Conservation (phyloP, 2,113 vertebrate species). For the Phasianus colchicus region DNA sequence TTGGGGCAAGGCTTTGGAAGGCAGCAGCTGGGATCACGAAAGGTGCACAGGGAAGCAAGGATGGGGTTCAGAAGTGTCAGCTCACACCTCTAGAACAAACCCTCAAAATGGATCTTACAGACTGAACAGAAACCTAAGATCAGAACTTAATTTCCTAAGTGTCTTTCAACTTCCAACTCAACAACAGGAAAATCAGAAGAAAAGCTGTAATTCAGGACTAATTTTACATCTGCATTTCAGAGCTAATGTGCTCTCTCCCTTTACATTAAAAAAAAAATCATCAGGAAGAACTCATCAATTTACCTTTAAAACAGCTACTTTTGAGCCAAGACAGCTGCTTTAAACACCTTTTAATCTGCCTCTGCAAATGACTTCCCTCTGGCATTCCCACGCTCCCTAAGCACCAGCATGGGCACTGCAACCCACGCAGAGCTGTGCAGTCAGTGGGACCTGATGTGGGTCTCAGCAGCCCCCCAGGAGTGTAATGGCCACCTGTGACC, state of each 20-base stretch:
- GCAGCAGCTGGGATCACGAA: neutral
- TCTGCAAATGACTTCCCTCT: neutral
- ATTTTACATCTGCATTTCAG: neutral
- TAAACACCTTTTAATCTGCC: neutral
- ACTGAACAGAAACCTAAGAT: slow-evolving; percentile 17
- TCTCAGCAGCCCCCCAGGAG: neutral
- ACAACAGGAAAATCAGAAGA: neutral
- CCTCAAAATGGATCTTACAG: neutral
- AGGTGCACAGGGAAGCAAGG: neutral
- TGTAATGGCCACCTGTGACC: neutral
- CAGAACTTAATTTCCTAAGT: neutral
- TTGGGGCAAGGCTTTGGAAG: neutral
- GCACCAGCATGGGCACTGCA: neutral
- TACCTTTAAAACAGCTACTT: neutral
- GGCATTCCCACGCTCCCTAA: neutral
- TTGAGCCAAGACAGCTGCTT: neutral
- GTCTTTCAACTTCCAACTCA: neutral
- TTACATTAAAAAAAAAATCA: neutral
- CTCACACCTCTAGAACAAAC: neutral
- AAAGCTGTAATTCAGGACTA: neutral
- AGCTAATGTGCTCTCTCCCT: neutral
- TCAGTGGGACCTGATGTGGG: accelerated
- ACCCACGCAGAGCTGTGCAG: neutral
- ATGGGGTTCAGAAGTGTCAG: neutral
- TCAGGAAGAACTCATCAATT: neutral